Evolutionary conservation across 1,140 invertebrate genomes (phyloP), one percentile per base, ranked within the genome.

Genomic region (Lepidurus packardi): DNA sequence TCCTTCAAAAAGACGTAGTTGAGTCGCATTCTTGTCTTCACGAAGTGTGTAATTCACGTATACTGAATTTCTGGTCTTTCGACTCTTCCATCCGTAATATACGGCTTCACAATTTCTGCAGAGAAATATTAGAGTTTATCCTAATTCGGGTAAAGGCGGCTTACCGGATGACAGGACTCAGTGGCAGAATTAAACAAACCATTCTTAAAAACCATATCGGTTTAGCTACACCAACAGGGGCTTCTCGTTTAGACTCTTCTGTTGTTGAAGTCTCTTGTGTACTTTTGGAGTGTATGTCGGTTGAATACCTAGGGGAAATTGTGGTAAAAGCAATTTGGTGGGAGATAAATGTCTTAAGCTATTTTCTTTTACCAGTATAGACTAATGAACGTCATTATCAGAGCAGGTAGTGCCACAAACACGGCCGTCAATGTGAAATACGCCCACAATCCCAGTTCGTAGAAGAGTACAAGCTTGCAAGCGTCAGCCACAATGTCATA

Each of bases 21-120:
- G 53, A 65, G 53, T 65, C 13, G 53, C 53, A 21, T 65, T 65
- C 53, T 65, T 65, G 53, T 65, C 53, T 65, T 65, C 53, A 65
- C 53, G 53, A 7, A 65, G 13, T n/a, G 53, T 65, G 21, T 65
- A 65, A 16, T 65, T 65, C 9, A 65, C 53, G 21, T 11, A 65
- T 65, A 21, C 53, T 7, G 8, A 21, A 65, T 65, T 16, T 65
- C 21, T 65, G 53, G 53, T 65, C 53, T 65, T 65, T 65, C 53
- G 53, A 16, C 53, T 65, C 21, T 21, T 9, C 13, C 16, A 13
- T 65, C 53, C 53, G 13, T 65, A 65, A 16, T 65, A 65, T 11
- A 65, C 21, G 21, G 53, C 53, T 65, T 65, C 53, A 16, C 16
- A 65, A 65, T 65, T 65, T 16, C 53, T 65, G 21, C 53, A 65